Base-by-base conservation (phyloP, 2,888 invertebrate species). In the Hoplodrina blanda region DNA sequence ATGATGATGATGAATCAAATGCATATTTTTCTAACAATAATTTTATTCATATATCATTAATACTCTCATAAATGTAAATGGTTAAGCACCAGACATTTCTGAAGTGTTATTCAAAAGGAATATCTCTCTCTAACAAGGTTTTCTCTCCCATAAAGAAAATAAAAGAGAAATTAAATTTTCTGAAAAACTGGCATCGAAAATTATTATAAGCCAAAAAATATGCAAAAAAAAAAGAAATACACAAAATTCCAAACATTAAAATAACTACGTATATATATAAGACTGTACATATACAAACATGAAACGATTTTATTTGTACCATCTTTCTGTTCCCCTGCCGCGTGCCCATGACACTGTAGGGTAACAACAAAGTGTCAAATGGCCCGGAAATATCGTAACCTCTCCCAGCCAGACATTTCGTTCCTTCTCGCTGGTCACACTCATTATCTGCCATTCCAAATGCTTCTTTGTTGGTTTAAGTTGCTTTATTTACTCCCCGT, bases 331-430 rank as follows among this genome's bases (percentile, higher is more conserved):
- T 78, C 83, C 78, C 81, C 76, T 76, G 78, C 86, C 84, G 91
- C 91, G 89, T 93, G 94, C 86, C 87, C 85, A 85, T 90, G 93
- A 91, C 94, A 90, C 89, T 86, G 88, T 91, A 91, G 94, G 93
- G 93, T 90, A 92, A 90, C 93, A 93, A 95, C 95, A 95, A 95
- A 91, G 93, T 88, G 93, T 85, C 90, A 90, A 95, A 95, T 95
- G 96, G 94, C 89, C 85, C 86, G 96, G 95, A 95, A 96, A 92
- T 93, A 95, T 95, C 94, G 91, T 90, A 88, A 92, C 91, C 92
- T 92, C 92, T 90, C 91, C 88, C 88, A 88, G 86, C 85, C 90
- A 90, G 91, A 89, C 92, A 93, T 94, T 93, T 90, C 90, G 92
- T 95, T 95, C 94, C 94, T 94, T 89, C 83, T 91, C 92, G 91